These are phyloP conservation scores for Emydoidea blandingii DNA, from an alignment of 2,797 vertebrate species.

Conservation along the genomic window DNA sequence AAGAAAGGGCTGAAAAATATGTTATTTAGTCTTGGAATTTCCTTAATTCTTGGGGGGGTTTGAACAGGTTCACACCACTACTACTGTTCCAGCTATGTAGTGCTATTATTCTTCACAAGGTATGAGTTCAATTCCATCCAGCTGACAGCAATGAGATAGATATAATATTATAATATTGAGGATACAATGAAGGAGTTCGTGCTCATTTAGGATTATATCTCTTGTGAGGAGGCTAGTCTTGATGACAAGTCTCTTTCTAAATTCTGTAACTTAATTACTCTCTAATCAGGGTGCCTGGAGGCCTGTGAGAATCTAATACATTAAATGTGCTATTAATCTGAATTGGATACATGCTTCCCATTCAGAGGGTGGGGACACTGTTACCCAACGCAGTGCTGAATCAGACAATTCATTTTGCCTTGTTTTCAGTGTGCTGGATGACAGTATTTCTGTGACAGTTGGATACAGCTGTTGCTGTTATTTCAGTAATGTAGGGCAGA, in stretches of 20 bases:
- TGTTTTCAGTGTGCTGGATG: neutral
- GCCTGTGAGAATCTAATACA: neutral
- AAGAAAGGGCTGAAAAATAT: neutral
- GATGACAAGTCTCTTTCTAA: neutral
- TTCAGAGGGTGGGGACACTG: neutral
- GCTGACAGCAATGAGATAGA: neutral
- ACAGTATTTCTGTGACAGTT: neutral
- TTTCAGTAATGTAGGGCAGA: neutral
- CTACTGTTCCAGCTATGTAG: neutral
- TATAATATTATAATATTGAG: neutral
- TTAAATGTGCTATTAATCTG: neutral
- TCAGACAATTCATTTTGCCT: neutral
- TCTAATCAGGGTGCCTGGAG: neutral
- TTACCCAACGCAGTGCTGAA: neutral
- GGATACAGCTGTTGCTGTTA: neutral
- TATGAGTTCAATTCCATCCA: neutral
- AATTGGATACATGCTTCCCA: neutral
- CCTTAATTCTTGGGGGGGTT: neutral
- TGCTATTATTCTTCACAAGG: accelerated
- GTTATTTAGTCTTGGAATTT: neutral
- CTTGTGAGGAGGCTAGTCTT: neutral
- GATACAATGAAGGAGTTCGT: accelerated
- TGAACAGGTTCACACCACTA: neutral
- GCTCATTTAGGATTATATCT: neutral
- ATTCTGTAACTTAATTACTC: neutral